phyloP scores from a whole-genome alignment of 2,888 invertebrate genomes.

The Orchestes rusci region DNA sequence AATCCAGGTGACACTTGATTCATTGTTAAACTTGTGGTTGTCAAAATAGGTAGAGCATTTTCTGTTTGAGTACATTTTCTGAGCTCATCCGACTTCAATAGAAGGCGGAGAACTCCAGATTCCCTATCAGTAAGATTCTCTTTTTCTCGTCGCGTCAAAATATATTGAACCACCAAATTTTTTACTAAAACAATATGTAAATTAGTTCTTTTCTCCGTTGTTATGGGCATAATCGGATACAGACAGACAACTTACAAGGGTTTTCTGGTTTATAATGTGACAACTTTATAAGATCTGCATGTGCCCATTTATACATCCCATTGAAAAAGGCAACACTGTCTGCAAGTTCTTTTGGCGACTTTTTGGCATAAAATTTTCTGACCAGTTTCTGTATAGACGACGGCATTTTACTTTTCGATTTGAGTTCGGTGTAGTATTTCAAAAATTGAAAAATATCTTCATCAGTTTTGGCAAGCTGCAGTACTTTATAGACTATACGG shows the following conservation, averaged over 20 bases:
- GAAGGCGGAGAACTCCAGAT: constrained; percentile 42
- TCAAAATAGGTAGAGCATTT: constrained; percentile 47
- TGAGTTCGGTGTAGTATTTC: constrained; percentile 30
- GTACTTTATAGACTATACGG: constrained; percentile 24
- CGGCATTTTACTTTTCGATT: constrained; percentile 21
- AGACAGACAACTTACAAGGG: constrained; percentile 41
- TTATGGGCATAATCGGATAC: not conserved
- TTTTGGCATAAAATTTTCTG: constrained; percentile 56
- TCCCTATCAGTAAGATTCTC: constrained; percentile 36
- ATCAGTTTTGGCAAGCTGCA: constrained; percentile 54
- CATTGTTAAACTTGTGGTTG: constrained; percentile 49
- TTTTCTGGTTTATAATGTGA: constrained; percentile 52
- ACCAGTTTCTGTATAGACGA: constrained; percentile 52
- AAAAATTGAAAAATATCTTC: constrained; percentile 43
- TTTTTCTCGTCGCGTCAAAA: constrained; percentile 50
- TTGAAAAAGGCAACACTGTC: constrained; percentile 56
- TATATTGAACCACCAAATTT: constrained; percentile 42
- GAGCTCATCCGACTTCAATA: constrained; percentile 48
- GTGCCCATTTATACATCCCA: constrained; percentile 61
- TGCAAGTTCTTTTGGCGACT: constrained; percentile 55
- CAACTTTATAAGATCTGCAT: constrained; percentile 62
- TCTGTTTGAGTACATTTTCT: constrained; percentile 44
- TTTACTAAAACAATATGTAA: constrained; percentile 34
- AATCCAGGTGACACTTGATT: constrained; percentile 64
- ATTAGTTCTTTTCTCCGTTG: no score